A percentile compares a stretch with the other conserved stretches of the same genome.
These are phyloP conservation scores for Apamea crenata DNA, from an alignment of 2,888 invertebrate species.

Conservation along the genomic window DNA sequence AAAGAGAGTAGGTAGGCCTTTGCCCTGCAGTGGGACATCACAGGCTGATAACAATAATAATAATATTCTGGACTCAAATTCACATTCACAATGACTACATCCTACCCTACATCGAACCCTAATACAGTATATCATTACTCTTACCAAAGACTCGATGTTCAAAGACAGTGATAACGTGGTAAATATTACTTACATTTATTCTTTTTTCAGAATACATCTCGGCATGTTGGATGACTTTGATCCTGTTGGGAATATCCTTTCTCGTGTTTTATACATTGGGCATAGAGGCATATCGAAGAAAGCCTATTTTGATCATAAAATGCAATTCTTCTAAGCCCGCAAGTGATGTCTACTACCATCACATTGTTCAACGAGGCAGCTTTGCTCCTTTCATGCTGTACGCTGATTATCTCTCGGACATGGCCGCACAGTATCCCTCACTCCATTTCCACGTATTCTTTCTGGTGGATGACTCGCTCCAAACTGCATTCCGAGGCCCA, in stretches of 20 bases:
- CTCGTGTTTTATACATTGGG: conserved; percentile 82
- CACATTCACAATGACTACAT: not conserved
- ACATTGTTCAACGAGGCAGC: conserved; percentile 75
- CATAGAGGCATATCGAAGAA: conserved; percentile 77
- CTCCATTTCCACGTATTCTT: conserved; percentile 80
- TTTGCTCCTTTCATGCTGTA: conserved; percentile 74
- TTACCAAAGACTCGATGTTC: not conserved
- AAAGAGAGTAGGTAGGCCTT: too few species aligned
- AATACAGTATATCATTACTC: not conserved
- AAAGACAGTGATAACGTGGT: not conserved
- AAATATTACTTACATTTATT: not conserved
- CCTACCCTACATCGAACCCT: not conserved
- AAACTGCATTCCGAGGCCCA: conserved; percentile 64
- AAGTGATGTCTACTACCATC: conserved; percentile 81
- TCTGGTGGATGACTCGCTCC: conserved; percentile 80
- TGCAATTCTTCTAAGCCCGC: conserved; percentile 76
- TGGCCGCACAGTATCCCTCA: conserved; percentile 78
- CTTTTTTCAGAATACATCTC: conserved; percentile 82
- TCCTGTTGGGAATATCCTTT: conserved; percentile 81
- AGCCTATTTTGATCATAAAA: conserved; percentile 75
- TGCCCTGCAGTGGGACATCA: too few species aligned
- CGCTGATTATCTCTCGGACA: conserved; percentile 78
- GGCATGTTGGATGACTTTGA: conserved; percentile 85
- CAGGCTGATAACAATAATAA: too few species aligned
- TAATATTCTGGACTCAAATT: not conserved